These are phyloP conservation scores for Anomalospiza imberbis DNA, from an alignment of 2,797 vertebrate genomes.

Conservation along the genomic window DNA sequence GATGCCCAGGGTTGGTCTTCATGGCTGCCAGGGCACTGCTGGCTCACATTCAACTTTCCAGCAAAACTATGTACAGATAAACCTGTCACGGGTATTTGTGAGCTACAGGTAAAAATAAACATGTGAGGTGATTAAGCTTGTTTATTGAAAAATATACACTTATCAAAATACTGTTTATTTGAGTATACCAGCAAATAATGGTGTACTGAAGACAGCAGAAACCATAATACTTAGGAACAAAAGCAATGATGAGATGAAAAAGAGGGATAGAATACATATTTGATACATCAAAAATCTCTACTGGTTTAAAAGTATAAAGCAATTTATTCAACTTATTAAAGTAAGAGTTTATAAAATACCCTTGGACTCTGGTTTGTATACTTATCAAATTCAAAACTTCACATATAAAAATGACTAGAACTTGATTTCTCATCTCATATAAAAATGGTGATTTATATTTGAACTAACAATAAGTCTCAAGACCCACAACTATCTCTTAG, in stretches of 20 bases:
- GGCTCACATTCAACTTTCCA: neutral
- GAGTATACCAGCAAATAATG: neutral
- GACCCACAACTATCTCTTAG: conserved; percentile 31
- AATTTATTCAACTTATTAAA: conserved; percentile 50
- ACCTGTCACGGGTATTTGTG: neutral
- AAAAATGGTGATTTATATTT: conserved; percentile 58
- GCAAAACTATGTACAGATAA: neutral
- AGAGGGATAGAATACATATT: neutral
- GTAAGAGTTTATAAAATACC: conserved; percentile 39
- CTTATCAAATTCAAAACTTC: conserved; percentile 35
- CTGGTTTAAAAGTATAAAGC: neutral
- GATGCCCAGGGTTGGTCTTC: rapidly evolving
- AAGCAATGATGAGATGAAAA: neutral
- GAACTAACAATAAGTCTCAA: conserved; percentile 63
- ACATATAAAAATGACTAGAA: conserved; percentile 47
- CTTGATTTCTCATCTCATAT: conserved; percentile 47
- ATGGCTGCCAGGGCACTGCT: neutral
- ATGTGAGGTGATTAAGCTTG: neutral
- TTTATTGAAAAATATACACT: neutral
- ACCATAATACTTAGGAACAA: neutral
- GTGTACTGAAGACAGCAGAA: neutral
- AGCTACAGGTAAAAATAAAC: neutral
- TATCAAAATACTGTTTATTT: neutral
- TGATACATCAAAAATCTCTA: neutral
- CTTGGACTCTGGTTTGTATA: neutral